These are phyloP conservation scores for Fistularia tabacaria DNA, from an alignment of 2,797 vertebrate genomes.

Conservation along the genomic window DNA sequence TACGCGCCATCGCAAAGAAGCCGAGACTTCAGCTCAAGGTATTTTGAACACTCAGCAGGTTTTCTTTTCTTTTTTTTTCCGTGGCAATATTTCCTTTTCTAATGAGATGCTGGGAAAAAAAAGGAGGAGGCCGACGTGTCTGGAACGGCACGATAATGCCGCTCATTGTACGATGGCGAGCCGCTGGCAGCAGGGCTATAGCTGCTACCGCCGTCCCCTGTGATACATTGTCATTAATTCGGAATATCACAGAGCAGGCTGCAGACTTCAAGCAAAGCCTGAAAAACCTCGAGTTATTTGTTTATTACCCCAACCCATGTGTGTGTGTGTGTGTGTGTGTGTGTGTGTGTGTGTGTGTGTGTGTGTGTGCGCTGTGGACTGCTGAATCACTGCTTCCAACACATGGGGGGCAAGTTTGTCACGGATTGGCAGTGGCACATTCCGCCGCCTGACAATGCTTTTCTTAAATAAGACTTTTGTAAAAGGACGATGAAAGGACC, in stretches of 20 bases:
- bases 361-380: slow-evolving; percentile 38
- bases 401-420: slow-evolving; percentile 38
- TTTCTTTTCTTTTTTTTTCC: slow-evolving; percentile 5
- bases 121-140: slow-evolving; percentile 18
- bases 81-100: slow-evolving; percentile 11
- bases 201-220: slow-evolving; percentile 21
- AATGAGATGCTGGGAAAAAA: slow-evolving; percentile 32
- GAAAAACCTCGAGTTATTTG: slow-evolving; percentile 41
- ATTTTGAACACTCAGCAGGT: slow-evolving; percentile 33
- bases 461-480: slow-evolving; percentile 78
- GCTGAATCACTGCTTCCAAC: slow-evolving; percentile 24
- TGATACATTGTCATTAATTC: slow-evolving; percentile 35
- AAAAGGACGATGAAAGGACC: slow-evolving; percentile 74
- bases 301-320: slow-evolving; percentile 56
- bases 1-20: slow-evolving; percentile 42
- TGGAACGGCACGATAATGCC: slow-evolving; percentile 24
- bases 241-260: slow-evolving; percentile 35
- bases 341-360: slow-evolving; percentile 53
- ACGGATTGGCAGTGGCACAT: slow-evolving; percentile 47
- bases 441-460: slow-evolving; percentile 68
- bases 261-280: slow-evolving; percentile 9
- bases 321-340: slow-evolving; percentile 53
- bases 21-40: slow-evolving; percentile 20
- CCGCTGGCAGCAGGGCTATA: slow-evolving; percentile 10
- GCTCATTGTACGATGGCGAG: slow-evolving; percentile 21